Evolutionary conservation across 2,888 invertebrate genomes (phyloP).

Genomic region (Chalcis sispes): DNA sequence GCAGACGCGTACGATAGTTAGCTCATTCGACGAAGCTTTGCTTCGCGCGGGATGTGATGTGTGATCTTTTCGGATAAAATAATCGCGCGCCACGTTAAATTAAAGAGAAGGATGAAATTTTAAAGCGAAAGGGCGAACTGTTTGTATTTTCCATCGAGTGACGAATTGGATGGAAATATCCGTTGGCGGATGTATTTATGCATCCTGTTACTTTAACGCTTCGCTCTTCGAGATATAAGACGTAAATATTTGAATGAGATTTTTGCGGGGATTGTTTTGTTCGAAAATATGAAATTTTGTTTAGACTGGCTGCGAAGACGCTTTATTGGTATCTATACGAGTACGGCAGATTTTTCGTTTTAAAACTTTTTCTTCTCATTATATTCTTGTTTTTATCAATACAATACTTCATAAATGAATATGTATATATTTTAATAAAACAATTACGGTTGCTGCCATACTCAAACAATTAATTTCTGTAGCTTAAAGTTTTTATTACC

Average conservation of each 20-base stretch:
- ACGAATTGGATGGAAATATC: conserved; percentile 23
- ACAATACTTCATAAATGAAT: too few relatives aligned
- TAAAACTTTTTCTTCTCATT: too few relatives aligned
- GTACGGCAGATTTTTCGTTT: too few relatives aligned
- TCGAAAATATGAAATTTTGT: background rate
- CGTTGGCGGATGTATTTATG: conserved; percentile 19
- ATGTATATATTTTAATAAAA: too few relatives aligned
- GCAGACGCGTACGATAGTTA: background rate
- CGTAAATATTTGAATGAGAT: background rate
- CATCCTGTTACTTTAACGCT: conserved; percentile 18
- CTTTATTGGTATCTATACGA: too few relatives aligned
- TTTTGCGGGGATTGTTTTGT: background rate
- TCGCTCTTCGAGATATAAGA: background rate
- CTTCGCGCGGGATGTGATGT: conserved; percentile 1
- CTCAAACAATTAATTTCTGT: too few relatives aligned
- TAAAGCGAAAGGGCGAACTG: background rate
- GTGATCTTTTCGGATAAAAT: too few relatives aligned
- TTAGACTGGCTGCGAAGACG: background rate
- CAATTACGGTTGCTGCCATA: too few relatives aligned
- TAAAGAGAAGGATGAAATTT: conserved; percentile 19
- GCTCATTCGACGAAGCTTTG: too few relatives aligned
- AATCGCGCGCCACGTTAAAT: conserved; percentile 37
- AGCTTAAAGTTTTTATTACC: too few relatives aligned
- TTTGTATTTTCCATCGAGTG: background rate
- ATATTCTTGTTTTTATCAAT: too few relatives aligned